A percentile compares a stretch with the other conserved stretches of the same genome.
Conservation (phyloP, 2,797 vertebrate species). For the Gallinago nigripennis region DNA sequence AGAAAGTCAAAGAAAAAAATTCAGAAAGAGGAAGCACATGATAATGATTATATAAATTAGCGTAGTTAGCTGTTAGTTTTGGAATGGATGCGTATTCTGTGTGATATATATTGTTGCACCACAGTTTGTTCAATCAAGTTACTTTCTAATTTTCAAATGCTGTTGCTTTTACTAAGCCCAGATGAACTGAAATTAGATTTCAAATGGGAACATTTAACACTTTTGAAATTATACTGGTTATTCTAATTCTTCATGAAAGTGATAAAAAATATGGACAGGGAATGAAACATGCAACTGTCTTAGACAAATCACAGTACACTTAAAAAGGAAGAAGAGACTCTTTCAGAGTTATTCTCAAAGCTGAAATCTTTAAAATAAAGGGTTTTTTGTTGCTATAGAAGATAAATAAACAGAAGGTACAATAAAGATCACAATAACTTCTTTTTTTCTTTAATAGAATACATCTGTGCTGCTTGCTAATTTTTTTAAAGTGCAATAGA, state of each 20-base stretch:
- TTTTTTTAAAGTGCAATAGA: background rate
- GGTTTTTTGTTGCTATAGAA: background rate
- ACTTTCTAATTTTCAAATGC: conserved; percentile 17
- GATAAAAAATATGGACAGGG: background rate
- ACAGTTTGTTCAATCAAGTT: conserved; percentile 3
- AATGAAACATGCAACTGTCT: background rate
- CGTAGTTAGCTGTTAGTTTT: conserved; percentile 6
- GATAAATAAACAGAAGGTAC: background rate
- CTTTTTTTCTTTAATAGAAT: fast-evolving
- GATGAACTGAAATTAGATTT: conserved; percentile 27
- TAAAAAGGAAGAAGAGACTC: background rate
- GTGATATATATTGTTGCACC: background rate
- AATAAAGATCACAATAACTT: background rate
- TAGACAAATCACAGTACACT: background rate
- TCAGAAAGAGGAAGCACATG: background rate
- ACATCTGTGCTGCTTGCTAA: background rate
- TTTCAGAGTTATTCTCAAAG: background rate
- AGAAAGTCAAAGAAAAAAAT: conserved; percentile 37
- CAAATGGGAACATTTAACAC: background rate
- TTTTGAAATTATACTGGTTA: background rate
- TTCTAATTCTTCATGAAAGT: background rate
- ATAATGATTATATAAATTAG: conserved; percentile 27
- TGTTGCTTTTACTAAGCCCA: conserved; percentile 3
- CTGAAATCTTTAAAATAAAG: background rate
- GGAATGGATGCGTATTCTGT: background rate